phyloP scores from a whole-genome alignment of 2,113 vertebrate species.

The Burhinus bistriatus region DNA sequence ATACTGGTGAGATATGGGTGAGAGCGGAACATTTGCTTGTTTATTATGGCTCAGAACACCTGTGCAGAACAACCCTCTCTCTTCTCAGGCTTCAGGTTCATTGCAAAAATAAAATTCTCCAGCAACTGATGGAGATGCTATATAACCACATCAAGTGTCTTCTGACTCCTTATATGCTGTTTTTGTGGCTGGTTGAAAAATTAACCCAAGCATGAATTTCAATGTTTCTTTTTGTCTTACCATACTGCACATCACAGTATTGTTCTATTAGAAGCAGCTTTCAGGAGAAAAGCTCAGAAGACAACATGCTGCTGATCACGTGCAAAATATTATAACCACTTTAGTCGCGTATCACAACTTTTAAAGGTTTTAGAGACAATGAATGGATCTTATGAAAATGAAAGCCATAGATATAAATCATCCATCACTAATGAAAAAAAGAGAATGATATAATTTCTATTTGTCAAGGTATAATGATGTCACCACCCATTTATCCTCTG shows the following conservation, averaged over 20 bases:
- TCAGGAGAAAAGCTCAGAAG: constrained; percentile 19
- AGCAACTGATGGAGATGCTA: constrained; percentile 33
- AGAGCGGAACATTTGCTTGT: constrained; percentile 2
- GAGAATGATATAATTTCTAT: constrained; percentile 72
- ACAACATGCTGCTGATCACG: background rate
- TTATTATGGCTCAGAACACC: constrained; percentile 6
- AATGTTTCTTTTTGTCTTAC: constrained; percentile 11
- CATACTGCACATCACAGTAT: background rate
- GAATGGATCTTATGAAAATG: constrained; percentile 69
- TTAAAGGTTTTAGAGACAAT: constrained; percentile 65
- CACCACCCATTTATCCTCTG: constrained; percentile 78
- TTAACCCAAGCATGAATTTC: background rate
- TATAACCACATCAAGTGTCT: constrained; percentile 29
- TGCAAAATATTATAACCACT: constrained; percentile 15
- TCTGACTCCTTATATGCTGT: background rate
- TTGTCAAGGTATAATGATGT: constrained; percentile 80
- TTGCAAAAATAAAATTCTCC: constrained; percentile 21
- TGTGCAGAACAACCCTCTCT: constrained; percentile 30
- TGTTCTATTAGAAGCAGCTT: constrained; percentile 36
- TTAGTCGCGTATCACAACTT: constrained; percentile 34
- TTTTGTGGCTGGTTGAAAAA: constrained; percentile 49
- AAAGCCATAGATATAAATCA: constrained; percentile 74
- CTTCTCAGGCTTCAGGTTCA: constrained; percentile 32
- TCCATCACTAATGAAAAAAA: constrained; percentile 68
- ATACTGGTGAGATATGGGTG: background rate